phyloP scores from a whole-genome alignment of 30 jellyfish, hydroid and myxozoan genomes.

The Aurelia aurita region DNA sequence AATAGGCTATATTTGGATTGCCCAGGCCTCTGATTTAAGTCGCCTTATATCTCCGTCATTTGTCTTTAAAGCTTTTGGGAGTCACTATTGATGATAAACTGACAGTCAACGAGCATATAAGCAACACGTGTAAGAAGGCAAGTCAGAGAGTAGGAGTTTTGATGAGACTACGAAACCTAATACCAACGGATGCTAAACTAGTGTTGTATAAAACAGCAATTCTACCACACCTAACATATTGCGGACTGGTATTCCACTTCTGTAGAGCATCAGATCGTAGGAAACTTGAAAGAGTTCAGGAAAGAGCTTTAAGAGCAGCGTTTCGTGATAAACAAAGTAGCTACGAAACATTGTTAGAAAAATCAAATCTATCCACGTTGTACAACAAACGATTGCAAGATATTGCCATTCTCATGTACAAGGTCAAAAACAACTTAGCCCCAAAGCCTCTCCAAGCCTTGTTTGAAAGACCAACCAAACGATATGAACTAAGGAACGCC shows the following conservation, averaged over 20 bases:
- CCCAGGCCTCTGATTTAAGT: no score
- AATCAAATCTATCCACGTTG: no score
- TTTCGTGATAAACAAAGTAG: no score
- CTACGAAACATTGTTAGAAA: no score
- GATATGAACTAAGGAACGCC: constrained; percentile 47
- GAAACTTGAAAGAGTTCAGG: no score
- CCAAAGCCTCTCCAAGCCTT: no score
- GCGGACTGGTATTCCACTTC: constrained; percentile 31
- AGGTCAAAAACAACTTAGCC: constrained; percentile 45
- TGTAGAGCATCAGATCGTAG: constrained; percentile 30
- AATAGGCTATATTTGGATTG: no score
- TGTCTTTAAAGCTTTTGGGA: no score
- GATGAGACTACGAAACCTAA: constrained; percentile 25
- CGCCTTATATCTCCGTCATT: no score
- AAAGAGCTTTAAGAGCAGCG: no score
- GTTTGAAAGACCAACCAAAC: constrained; percentile 34
- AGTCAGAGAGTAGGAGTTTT: constrained; percentile 51
- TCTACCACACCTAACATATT: constrained; percentile 39
- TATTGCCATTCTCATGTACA: constrained; percentile 37
- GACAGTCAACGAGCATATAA: constrained; percentile 37
- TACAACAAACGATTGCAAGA: constrained; percentile 41
- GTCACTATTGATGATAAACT: constrained; percentile 34
- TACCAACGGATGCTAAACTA: constrained; percentile 37
- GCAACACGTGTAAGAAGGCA: constrained; percentile 37
- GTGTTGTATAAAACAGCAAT: constrained; percentile 23